These are phyloP conservation scores for Geococcyx californianus DNA, from an alignment of 2,113 vertebrate species.

Conservation along the genomic window DNA sequence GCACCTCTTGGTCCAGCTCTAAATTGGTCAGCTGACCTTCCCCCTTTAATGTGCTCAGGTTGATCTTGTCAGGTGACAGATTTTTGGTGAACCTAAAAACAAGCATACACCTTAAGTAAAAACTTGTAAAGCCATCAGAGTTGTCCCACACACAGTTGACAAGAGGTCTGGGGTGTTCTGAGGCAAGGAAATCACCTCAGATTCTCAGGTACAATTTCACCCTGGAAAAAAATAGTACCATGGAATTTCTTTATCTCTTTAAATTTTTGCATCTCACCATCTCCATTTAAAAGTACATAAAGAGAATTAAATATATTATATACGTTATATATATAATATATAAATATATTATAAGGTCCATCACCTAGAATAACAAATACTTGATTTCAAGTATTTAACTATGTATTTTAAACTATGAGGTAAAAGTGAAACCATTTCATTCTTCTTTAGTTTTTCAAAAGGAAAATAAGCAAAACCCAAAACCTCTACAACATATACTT, in stretches of 20 bases:
- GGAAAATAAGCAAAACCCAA: background rate
- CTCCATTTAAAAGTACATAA: background rate
- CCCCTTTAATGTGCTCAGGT: conserved; percentile 95
- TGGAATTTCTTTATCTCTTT: background rate
- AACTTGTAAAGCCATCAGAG: background rate
- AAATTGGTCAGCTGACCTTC: conserved; percentile 98
- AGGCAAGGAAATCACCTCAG: background rate
- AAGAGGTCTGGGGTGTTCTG: accelerated
- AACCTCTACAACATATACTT: background rate
- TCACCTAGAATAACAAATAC: background rate
- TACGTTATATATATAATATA: background rate
- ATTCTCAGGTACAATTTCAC: background rate
- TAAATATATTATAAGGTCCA: background rate
- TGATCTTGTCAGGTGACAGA: conserved; percentile 98
- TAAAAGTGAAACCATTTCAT: background rate
- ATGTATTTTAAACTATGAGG: background rate
- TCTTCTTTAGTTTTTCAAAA: background rate
- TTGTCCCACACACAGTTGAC: background rate
- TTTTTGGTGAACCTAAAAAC: conserved; percentile 96
- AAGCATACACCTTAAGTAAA: conserved; percentile 3
- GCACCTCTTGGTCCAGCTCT: conserved; percentile 96
- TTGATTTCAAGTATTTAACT: background rate
- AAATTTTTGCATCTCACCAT: background rate
- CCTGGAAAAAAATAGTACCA: background rate
- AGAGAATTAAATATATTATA: background rate